Base-by-base conservation (phyloP, 1,140 invertebrate species). In the Aphelenchoides fujianensis region DNA sequence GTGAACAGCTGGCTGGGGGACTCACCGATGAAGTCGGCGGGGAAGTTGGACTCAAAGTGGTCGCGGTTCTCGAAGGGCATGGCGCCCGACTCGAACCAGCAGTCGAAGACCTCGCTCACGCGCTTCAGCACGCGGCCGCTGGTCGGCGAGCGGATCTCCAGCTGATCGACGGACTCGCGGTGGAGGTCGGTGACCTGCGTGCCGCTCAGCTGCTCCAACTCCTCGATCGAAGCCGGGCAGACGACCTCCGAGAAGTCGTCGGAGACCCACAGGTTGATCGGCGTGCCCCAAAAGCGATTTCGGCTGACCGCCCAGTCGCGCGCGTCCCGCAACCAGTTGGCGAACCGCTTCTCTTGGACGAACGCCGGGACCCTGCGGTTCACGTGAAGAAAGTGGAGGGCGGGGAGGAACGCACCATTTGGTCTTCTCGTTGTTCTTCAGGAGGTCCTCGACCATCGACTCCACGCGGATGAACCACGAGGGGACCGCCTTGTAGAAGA, bases 11-110 rank as follows among this genome's bases (percentile, higher is more conserved):
- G 5, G 16, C 32, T 12, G 3, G 48, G 12, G 19, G n/a, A n/a
- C 95, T 95, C 97, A 32, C 93, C 95, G 83, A 99, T 97, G 81
- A 99, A 99, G 87, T 99, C 94, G 2, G 97, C 97, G n/a, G 97
- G 97, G 83, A 99, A 99, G 71, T 88, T 89, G 52, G 93, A 90
- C 78, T 95, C 91, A 87, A 99, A 99, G 57, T 93, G 90, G 83
- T 93, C 91, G 69, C 88, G 88, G 77, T 91, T 90, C 85, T 98
- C 92, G 86, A 88, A 88, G 1, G 97, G 97, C 97, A 99, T 99
- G 2, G 93, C 94, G 3, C 96, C 97, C 19, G 94, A 97, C 85
- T 99, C 97, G 87, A 99, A 99, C 97, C 97, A 99, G 85, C 97
- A 99, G 86, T 99, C 97, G 87, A 99, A 99, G 0, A 99, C 97